Base-by-base conservation (phyloP, 1,140 invertebrate species). In the Tetragonula clypearis region DNA sequence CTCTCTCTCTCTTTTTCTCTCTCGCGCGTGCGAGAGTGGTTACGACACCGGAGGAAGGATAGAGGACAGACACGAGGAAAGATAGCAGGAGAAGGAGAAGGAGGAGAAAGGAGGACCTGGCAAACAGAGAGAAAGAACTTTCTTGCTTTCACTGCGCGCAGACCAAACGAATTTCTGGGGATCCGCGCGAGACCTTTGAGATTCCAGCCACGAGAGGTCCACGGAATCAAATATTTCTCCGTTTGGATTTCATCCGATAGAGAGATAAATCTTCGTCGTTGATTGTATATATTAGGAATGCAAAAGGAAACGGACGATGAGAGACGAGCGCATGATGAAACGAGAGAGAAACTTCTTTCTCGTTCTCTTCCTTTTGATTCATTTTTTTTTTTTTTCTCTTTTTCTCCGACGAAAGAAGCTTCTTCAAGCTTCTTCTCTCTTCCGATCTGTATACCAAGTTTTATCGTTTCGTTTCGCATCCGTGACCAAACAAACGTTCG, bases 121-220 rank as follows among this genome's bases (percentile, higher is more conserved):
- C 62, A 49, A 49, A 60, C 58, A 35, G 62, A 73, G 49, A 62
- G 65, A 80, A 79, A 73, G 79, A 86, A 85, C 83, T 85, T 85
- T 85, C 83, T 85, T 81, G 83, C 83, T 85, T 85, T 85, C 83
- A 85, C 83, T 74, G 69, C 78, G 83, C 71, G 30, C 60, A 23
- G 78, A 66, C 78, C 68, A 56, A 80, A 84, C 76, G 72, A 74
- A 79, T 84, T 84, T 77, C 77, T 80, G 41, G 58, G 68, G 69
- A 80, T 80, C 83, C 82, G 76, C 82, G 76, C 68, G 77, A 80
- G 82, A 72, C 69, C 69, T 80, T 62, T 26, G 53, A 69, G 74
- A 58, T 53, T 53, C 77, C 68, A 17, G 6, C 11, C 49, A n/a
- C 56, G 56, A n/a, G 74, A 17, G 56, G 26, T 41, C 66, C 60